Evolutionary conservation across 1,140 invertebrate species (phyloP), one percentile per base, ranked within the genome.

Genomic region (Cydia pomonella): DNA sequence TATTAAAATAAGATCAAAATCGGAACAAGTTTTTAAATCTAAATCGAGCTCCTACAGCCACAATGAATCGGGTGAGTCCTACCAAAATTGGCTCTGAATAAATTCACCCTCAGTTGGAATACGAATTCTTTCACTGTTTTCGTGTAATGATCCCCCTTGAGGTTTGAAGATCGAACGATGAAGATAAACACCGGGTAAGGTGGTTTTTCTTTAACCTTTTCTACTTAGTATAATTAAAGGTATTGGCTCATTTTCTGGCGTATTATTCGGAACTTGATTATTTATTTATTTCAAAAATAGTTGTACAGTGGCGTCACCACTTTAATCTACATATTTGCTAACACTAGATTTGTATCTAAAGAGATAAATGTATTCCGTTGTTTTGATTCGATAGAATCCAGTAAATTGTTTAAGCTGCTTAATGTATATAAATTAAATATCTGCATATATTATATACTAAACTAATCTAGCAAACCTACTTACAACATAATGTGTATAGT

Each of bases 11-110:
- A n/a, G n/a, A n/a, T n/a, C n/a, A n/a, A n/a, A n/a, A n/a, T n/a
- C n/a, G n/a, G n/a, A n/a, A n/a, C n/a, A n/a, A n/a, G n/a, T n/a
- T n/a, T n/a, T n/a, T n/a, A n/a, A n/a, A n/a, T n/a, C n/a, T n/a
- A n/a, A n/a, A n/a, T n/a, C n/a, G n/a, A n/a, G n/a, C n/a, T n/a
- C n/a, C n/a, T n/a, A n/a, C n/a, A n/a, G n/a, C 29, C n/a, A 18
- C n/a, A 33, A 38, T 38, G 29, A 69, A 38, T 41, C 64, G 29
- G 5, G n/a, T 6, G 29, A 38, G 64, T 29, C 38, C 29, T n/a
- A 69, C 27, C 64, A 38, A 33, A 69, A 69, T 64, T 69, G 64
- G 64, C 16, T 69, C 29, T 9, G 64, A 69, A 69, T 69, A 69
- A 69, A 69, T 69, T 69, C 10, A 33, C 64, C 29, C 18, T 69